These are phyloP conservation scores for Kryphioiulus occultus DNA, from an alignment of 2,888 invertebrate genomes.

Conservation along the genomic window DNA sequence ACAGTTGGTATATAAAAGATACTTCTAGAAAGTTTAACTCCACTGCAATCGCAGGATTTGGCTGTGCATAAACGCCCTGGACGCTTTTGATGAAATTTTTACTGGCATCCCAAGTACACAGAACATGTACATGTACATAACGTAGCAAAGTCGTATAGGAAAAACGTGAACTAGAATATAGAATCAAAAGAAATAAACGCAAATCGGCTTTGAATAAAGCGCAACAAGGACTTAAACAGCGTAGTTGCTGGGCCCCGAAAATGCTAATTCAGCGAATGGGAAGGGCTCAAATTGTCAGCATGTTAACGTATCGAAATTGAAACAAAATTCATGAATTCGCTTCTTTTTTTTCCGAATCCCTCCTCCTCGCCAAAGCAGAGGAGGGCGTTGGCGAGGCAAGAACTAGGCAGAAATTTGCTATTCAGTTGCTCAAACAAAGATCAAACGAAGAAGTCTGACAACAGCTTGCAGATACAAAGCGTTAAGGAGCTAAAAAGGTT, in stretches of 20 bases:
- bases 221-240: neutral
- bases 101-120: neutral
- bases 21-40: neutral
- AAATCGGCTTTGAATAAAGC: neutral
- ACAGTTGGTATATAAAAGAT: too few species aligned
- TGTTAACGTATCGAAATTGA: neutral
- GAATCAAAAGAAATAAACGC: neutral
- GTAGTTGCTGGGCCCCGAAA: neutral
- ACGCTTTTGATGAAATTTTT: neutral
- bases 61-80: neutral
- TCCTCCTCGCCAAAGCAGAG: neutral
- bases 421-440: neutral
- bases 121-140: neutral
- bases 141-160: neutral
- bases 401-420: neutral
- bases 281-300: neutral
- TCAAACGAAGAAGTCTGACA: neutral
- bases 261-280: neutral
- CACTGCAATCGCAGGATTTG: neutral
- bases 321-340: constrained; percentile 29
- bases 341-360: neutral
- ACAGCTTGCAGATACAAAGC: constrained; percentile 7
- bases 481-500: constrained; percentile 12
- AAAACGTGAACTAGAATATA: neutral
- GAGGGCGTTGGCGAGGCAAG: constrained; percentile 2